A percentile compares a stretch with the other conserved stretches of the same genome.
phyloP scores from a whole-genome alignment of 2,888 invertebrate species.

The Lasioglossum vierecki region DNA sequence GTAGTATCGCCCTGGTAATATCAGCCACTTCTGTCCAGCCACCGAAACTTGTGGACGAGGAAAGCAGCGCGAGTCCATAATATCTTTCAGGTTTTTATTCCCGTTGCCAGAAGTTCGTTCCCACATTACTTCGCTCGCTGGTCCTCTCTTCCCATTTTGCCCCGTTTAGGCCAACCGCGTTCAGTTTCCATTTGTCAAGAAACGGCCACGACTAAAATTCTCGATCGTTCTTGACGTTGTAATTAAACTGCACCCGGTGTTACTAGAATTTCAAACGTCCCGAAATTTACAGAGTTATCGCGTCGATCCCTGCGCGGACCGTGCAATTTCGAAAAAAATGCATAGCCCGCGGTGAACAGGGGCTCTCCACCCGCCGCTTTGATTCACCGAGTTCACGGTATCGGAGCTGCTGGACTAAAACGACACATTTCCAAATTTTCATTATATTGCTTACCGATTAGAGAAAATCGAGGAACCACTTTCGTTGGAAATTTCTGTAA shows the following conservation, averaged over 20 bases:
- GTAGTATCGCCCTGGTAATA: slow-evolving; percentile 28
- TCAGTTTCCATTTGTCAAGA: background rate
- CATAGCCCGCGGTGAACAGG: background rate
- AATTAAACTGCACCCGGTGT: background rate
- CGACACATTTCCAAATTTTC: background rate
- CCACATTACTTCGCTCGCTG: background rate
- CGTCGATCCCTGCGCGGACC: background rate
- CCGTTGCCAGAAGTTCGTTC: slow-evolving; percentile 4
- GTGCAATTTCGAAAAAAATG: background rate
- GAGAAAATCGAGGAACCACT: background rate
- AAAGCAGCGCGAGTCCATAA: background rate
- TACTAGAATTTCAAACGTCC: background rate
- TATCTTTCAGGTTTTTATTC: background rate
- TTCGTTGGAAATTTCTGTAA: background rate
- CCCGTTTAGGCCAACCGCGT: background rate
- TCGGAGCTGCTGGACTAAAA: background rate
- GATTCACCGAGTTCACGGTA: background rate
- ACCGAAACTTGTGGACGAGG: background rate
- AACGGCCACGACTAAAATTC: background rate
- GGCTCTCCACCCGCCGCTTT: background rate
- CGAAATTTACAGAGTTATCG: background rate
- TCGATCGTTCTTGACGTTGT: background rate
- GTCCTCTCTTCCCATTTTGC: background rate
- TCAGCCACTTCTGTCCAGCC: background rate
- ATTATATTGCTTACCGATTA: background rate